These are phyloP conservation scores for Mesitornis unicolor DNA, from an alignment of 2,113 vertebrate genomes.

Conservation along the genomic window DNA sequence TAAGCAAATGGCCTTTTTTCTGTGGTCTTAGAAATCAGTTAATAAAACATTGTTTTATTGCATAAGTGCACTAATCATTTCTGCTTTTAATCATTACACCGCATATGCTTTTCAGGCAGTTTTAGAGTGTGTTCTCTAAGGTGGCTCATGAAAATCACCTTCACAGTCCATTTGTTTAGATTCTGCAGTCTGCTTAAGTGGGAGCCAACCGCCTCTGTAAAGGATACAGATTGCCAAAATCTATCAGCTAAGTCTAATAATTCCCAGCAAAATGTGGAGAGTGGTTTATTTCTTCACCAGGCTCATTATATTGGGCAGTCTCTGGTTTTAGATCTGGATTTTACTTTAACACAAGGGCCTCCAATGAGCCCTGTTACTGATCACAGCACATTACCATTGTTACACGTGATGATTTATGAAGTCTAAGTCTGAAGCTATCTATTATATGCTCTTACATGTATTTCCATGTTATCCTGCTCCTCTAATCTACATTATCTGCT, in stretches of 20 bases:
- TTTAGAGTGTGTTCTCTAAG: neutral
- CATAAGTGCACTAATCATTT: neutral
- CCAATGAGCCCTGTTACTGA: neutral
- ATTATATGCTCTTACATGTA: neutral
- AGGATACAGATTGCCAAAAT: neutral
- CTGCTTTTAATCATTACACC: neutral
- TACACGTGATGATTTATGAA: neutral
- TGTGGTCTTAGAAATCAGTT: neutral
- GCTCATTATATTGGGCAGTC: neutral
- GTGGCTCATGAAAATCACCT: conserved; percentile 35
- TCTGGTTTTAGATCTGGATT: neutral
- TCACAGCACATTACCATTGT: neutral
- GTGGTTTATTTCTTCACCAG: neutral
- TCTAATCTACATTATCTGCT: neutral
- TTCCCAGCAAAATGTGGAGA: neutral
- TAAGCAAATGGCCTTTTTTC: neutral
- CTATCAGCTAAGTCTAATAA: neutral
- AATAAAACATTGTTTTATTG: conserved; percentile 18
- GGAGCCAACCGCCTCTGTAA: neutral
- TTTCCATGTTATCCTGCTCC: neutral
- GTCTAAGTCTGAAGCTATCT: neutral
- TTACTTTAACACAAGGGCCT: neutral
- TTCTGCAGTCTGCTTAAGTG: neutral
- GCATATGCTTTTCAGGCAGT: neutral
- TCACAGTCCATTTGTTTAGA: conserved; percentile 20